Evolutionary conservation across 2,888 invertebrate species (phyloP).

Genomic region (Bruchidius siliquastri): DNA sequence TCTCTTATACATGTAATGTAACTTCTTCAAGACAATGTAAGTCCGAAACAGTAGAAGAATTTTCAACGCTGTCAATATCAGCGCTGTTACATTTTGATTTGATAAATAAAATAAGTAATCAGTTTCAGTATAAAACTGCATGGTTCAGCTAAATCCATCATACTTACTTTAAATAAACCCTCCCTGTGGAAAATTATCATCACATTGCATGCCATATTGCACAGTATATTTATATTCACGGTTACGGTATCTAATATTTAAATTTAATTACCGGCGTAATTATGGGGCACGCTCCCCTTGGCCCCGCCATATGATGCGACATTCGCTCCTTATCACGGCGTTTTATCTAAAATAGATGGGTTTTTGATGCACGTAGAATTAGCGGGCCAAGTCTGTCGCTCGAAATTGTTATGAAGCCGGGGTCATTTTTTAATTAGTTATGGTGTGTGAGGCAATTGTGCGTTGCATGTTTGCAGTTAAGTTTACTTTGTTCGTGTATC

Average conservation of each 20-base stretch:
- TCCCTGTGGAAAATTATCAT: too few species aligned
- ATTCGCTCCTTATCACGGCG: constrained; percentile 31
- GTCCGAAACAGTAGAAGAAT: too few species aligned
- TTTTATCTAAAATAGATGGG: constrained; percentile 45
- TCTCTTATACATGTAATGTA: too few species aligned
- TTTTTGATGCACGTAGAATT: constrained; percentile 42
- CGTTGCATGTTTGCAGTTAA: constrained; percentile 7
- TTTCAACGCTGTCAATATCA: too few species aligned
- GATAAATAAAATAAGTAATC: too few species aligned
- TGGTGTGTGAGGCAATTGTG: constrained; percentile 8
- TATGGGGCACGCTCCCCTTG: neutral
- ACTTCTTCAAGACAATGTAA: too few species aligned
- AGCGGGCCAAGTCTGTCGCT: constrained; percentile 17
- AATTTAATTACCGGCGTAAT: neutral
- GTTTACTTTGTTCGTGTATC: neutral
- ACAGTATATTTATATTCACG: neutral
- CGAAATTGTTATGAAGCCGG: constrained; percentile 7
- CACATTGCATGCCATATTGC: neutral
- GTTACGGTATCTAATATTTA: neutral
- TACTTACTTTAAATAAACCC: too few species aligned
- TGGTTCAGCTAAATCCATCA: too few species aligned
- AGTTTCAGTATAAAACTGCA: too few species aligned
- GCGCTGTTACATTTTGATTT: too few species aligned
- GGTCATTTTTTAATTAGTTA: constrained; percentile 14
- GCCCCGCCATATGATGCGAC: constrained; percentile 23